Percentiles rank a stretch among this genome's conserved stretches.
Conservation (phyloP, 2,113 vertebrate species). For the Xiphophorus hellerii region DNA sequence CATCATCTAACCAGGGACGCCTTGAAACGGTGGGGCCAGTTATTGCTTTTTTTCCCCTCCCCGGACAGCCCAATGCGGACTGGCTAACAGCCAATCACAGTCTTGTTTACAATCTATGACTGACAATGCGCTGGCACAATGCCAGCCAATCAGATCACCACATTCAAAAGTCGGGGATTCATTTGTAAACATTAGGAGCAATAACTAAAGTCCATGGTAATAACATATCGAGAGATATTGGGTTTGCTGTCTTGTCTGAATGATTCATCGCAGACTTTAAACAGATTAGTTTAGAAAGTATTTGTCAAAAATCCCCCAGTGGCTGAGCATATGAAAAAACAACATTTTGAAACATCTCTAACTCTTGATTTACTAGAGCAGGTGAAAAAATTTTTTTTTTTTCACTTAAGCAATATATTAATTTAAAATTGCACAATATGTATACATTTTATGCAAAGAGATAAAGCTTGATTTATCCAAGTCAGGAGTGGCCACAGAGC, state of each 20-base stretch:
- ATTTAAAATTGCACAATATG: background rate
- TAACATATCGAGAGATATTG: slow-evolving; percentile 36
- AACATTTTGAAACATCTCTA: background rate
- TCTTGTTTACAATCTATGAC: slow-evolving; percentile 97
- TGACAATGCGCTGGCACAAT: slow-evolving; percentile 85
- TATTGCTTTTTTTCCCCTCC: slow-evolving; percentile 82
- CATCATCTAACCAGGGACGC: slow-evolving; percentile 87
- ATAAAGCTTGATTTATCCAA: background rate
- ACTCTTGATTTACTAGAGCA: background rate
- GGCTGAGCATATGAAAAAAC: background rate
- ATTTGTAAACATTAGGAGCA: slow-evolving; percentile 72
- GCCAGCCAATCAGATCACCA: slow-evolving; percentile 86
- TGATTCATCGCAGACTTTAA: slow-evolving; percentile 24
- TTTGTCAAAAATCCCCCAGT: slow-evolving; percentile 14
- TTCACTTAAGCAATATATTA: no score
- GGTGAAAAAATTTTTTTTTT: background rate
- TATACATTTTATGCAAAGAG: background rate
- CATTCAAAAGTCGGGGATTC: slow-evolving; percentile 36
- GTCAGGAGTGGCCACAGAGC: background rate
- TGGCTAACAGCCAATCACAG: slow-evolving; percentile 95
- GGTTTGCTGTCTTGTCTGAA: slow-evolving; percentile 36
- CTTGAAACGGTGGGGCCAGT: slow-evolving; percentile 93
- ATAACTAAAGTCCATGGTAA: slow-evolving; percentile 53
- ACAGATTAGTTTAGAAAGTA: slow-evolving; percentile 32
- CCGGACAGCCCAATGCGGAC: slow-evolving; percentile 90